Evolutionary conservation across 2,113 vertebrate genomes (phyloP).

Genomic region (Ceratotherium simum): DNA sequence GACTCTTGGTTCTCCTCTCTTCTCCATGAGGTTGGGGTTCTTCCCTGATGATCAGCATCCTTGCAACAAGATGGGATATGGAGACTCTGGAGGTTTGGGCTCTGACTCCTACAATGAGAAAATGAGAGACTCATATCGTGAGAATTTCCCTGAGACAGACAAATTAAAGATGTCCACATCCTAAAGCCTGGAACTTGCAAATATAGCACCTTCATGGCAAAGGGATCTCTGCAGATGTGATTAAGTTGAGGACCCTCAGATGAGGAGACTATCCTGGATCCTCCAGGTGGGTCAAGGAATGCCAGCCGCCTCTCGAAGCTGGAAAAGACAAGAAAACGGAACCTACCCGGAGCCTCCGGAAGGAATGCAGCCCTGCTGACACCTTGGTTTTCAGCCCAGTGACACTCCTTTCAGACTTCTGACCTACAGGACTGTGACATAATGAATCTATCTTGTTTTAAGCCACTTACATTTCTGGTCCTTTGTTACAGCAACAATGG

Average conservation of each 20-base stretch:
- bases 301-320: no score
- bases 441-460: no score
- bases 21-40: background rate
- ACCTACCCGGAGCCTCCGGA: no score
- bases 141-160: background rate
- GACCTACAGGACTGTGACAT: no score
- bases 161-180: rapidly evolving
- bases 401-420: no score
- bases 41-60: background rate
- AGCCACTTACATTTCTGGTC: background rate
- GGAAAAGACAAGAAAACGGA: no score
- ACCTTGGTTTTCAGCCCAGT: no score
- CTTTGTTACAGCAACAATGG: no score
- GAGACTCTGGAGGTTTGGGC: background rate
- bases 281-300: background rate
- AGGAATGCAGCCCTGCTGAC: no score
- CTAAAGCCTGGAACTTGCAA: background rate
- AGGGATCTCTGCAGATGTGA: background rate
- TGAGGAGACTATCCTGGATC: background rate
- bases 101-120: background rate
- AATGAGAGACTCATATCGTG: rapidly evolving
- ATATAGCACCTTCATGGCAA: background rate
- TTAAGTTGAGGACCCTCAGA: background rate
- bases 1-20: background rate
- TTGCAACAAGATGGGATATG: background rate